These are phyloP conservation scores for Pheucticus melanocephalus DNA, from an alignment of 2,113 vertebrate genomes.

Conservation along the genomic window DNA sequence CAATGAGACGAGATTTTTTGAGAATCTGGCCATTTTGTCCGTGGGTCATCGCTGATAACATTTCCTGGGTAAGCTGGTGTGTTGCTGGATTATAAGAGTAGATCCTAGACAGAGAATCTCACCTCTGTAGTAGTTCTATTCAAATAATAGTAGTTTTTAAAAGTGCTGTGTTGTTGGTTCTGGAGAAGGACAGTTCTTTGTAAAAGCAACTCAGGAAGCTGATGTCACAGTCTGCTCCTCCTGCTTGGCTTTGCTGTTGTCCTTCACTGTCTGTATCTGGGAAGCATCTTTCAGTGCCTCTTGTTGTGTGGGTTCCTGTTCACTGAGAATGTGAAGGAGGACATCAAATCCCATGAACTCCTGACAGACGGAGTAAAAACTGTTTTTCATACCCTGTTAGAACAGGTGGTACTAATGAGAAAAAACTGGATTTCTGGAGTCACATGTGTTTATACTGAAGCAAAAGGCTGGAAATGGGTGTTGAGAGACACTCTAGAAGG, in stretches of 20 bases:
- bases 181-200: background rate
- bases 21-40: background rate
- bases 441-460: background rate
- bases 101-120: background rate
- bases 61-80: background rate
- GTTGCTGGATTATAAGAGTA: background rate
- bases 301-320: background rate
- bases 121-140: background rate
- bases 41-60: background rate
- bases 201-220: background rate
- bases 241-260: background rate
- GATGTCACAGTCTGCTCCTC: background rate
- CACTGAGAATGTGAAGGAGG: background rate
- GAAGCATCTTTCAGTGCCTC: background rate
- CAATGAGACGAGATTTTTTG: background rate
- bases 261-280: background rate
- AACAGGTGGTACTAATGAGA: background rate
- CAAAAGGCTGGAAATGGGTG: background rate
- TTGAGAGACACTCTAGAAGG: background rate
- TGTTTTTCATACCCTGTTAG: background rate
- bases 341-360: background rate
- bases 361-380: background rate
- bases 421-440: background rate
- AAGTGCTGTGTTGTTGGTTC: background rate
- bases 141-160: background rate